phyloP scores from a whole-genome alignment of 2,797 vertebrate species.

The Paedocypris micromegethes region DNA sequence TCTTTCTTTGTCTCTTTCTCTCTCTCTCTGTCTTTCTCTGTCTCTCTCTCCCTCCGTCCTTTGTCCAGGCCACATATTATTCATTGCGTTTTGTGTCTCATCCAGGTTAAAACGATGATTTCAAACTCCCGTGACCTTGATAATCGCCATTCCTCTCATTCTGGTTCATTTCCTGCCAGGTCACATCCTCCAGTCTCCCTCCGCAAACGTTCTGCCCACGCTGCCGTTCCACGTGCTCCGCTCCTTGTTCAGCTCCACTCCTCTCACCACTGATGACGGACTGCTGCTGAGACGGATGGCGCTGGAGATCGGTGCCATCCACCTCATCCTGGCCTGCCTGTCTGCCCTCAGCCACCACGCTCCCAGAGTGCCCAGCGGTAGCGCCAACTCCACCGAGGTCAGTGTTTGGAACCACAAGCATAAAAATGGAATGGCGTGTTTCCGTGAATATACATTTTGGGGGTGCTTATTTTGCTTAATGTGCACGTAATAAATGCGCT shows the following conservation, averaged over 20 bases:
- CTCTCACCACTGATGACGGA: constrained; percentile 91
- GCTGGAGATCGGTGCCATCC: constrained; percentile 92
- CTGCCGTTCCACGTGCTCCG: constrained; percentile 93
- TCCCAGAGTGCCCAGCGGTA: constrained; percentile 84
- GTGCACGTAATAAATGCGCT: too few species aligned
- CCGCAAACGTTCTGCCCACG: constrained; percentile 92
- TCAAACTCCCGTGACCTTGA: neutral
- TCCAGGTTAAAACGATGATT: too few species aligned
- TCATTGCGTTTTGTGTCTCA: too few species aligned
- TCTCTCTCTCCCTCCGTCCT: too few species aligned
- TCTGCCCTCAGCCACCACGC: constrained; percentile 96
- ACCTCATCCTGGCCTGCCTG: constrained; percentile 93
- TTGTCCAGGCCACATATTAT: too few species aligned
- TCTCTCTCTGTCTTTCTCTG: too few species aligned
- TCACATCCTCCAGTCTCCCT: constrained; percentile 96
- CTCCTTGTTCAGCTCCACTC: constrained; percentile 87
- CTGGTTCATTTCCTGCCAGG: constrained; percentile 61
- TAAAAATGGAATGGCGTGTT: too few species aligned
- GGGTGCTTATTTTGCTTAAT: too few species aligned
- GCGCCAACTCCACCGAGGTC: constrained; percentile 83
- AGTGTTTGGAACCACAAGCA: constrained; percentile 15
- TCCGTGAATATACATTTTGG: too few species aligned
- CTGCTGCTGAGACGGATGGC: constrained; percentile 93
- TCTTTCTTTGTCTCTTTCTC: too few species aligned
- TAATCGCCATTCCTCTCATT: neutral